phyloP scores from a whole-genome alignment of 2,113 vertebrate species.

The Lophochroa leadbeateri region DNA sequence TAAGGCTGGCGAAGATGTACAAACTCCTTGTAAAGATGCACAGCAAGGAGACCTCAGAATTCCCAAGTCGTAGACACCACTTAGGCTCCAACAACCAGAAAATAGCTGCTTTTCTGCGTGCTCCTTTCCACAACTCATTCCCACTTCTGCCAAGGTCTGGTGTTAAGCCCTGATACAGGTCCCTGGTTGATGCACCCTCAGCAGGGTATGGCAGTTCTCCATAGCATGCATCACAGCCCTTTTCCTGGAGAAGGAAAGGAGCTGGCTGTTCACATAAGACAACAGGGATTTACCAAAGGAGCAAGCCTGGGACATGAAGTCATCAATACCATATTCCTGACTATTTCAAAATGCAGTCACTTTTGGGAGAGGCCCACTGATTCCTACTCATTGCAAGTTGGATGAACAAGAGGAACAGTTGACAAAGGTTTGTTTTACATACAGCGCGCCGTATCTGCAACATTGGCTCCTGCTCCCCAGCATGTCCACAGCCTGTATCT shows the following conservation, averaged over 20 bases:
- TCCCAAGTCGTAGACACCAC: not conserved
- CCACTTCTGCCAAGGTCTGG: not conserved
- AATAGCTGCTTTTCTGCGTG: not conserved
- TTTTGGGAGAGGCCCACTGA: not conserved
- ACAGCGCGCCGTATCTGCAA: not conserved
- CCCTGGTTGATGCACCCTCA: not conserved
- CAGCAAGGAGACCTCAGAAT: not conserved
- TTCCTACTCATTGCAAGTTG: not conserved
- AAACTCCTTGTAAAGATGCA: not conserved
- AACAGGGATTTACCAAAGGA: not conserved
- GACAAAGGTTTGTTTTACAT: not conserved
- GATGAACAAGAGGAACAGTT: not conserved
- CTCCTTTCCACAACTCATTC: not conserved
- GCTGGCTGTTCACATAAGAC: accelerated
- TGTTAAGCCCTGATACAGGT: not conserved
- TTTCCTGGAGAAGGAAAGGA: not conserved
- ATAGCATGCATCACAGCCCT: not conserved
- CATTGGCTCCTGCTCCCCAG: not conserved
- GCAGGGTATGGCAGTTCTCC: not conserved
- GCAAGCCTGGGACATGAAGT: not conserved
- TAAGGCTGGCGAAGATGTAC: not conserved
- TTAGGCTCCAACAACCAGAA: not conserved
- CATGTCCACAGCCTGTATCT: not conserved
- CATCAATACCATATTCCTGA: not conserved
- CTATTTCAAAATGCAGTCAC: not conserved